phyloP scores from a whole-genome alignment of 2,113 vertebrate genomes.

The Hippopotamus amphibius region DNA sequence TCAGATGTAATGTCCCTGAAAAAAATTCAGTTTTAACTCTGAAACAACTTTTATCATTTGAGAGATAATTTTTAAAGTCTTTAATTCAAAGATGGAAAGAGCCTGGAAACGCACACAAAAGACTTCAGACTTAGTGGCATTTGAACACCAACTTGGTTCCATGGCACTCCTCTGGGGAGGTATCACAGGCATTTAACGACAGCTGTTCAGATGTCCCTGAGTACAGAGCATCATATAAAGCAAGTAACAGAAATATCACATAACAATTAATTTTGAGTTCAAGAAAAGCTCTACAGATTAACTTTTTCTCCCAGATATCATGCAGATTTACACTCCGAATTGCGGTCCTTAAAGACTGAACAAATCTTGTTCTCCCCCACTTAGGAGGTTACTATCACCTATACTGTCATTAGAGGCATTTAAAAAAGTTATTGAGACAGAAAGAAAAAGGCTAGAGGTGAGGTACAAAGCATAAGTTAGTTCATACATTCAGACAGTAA shows the following conservation, averaged over 20 bases:
- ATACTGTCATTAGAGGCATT: neutral
- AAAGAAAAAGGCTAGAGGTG: neutral
- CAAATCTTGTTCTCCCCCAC: neutral
- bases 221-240: neutral
- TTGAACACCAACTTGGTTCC: neutral
- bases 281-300: neutral
- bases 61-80: neutral
- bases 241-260: neutral
- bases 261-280: neutral
- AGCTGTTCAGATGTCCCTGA: neutral
- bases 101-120: neutral
- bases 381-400: neutral
- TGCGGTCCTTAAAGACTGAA: neutral
- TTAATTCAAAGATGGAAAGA: neutral
- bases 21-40: neutral
- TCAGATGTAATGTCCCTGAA: neutral
- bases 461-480: neutral
- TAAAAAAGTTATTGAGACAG: neutral
- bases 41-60: neutral
- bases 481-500: neutral
- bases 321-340: neutral
- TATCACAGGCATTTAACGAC: neutral
- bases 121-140: neutral
- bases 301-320: neutral
- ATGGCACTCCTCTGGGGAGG: neutral